Percentiles rank a stretch among this genome's conserved stretches.
Conservation (phyloP, 2,888 invertebrate genomes). For the Troides helena region DNA sequence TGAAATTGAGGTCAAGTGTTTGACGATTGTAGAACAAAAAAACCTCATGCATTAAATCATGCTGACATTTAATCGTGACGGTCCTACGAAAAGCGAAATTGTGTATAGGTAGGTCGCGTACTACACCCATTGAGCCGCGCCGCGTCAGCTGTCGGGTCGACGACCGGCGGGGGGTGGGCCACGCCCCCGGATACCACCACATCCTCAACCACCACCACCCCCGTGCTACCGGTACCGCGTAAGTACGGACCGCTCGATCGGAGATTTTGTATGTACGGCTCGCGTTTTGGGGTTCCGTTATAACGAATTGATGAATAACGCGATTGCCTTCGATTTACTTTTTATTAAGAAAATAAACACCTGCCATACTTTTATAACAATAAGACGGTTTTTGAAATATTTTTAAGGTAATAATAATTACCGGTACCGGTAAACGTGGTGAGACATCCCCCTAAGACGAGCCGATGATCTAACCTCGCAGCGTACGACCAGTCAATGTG, state of each 20-base stretch:
- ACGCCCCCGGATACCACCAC: conserved; percentile 45
- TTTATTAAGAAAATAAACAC: too few species aligned
- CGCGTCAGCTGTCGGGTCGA: conserved; percentile 69
- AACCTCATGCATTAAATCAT: too few species aligned
- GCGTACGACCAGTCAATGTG: too few species aligned
- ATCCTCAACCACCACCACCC: conserved; percentile 31
- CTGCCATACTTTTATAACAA: too few species aligned
- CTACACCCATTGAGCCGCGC: conserved; percentile 57
- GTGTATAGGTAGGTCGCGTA: conserved; percentile 43
- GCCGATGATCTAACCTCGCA: too few species aligned
- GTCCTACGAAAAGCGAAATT: conserved; percentile 29
- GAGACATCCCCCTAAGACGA: too few species aligned
- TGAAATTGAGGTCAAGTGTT: too few species aligned
- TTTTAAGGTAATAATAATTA: too few species aligned
- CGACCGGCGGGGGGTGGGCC: conserved; percentile 45
- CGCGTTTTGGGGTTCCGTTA: conserved; percentile 15
- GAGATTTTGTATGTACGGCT: conserved; percentile 30
- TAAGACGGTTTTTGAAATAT: too few species aligned
- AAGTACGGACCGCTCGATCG: conserved; percentile 20
- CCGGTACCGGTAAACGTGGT: too few species aligned
- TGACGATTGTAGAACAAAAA: too few species aligned
- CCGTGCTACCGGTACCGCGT: conserved; percentile 13
- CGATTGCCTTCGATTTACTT: too few species aligned
- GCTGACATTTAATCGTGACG: conserved; percentile 10
- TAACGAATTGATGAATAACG: neutral